Conservation (phyloP, 92 coral and sea anemone species). For the Paramuricea clavata region DNA sequence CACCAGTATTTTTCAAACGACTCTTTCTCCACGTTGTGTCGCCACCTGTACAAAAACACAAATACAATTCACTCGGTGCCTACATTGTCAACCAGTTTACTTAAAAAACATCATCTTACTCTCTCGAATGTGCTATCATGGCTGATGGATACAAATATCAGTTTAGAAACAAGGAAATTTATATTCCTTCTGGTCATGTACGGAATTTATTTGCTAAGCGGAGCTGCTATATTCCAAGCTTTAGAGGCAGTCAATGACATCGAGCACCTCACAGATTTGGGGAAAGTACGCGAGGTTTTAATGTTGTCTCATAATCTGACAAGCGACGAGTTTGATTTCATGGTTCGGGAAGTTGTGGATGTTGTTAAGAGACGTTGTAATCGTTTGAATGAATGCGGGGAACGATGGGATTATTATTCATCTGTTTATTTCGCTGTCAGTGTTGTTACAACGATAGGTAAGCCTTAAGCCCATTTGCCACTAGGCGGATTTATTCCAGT, state of each 20-base stretch:
- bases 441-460: constrained; percentile 97
- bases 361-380: constrained; percentile 90
- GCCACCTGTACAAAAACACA: constrained; percentile 14
- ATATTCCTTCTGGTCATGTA: constrained; percentile 74
- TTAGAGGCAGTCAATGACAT: constrained; percentile 89
- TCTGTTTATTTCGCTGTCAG: constrained; percentile 97
- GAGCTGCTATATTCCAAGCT: constrained; percentile 96
- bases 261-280: constrained; percentile 70
- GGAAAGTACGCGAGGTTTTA: constrained; percentile 70
- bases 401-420: constrained; percentile 93
- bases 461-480: too few relatives aligned
- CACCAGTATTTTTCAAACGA: background rate
- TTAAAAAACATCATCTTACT: background rate
- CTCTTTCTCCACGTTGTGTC: background rate
- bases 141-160: constrained; percentile 83
- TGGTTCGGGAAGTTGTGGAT: constrained; percentile 78
- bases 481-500: too few relatives aligned
- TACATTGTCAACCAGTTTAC: background rate
- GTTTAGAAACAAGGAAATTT: constrained; percentile 84
- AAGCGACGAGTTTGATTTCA: constrained; percentile 76
- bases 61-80: background rate
- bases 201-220: constrained; percentile 88
- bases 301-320: constrained; percentile 79
- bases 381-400: constrained; percentile 85
- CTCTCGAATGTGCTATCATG: constrained; percentile 53